Evolutionary conservation across 1,140 invertebrate genomes (phyloP), one percentile per base, ranked within the genome.

Genomic region (Drosophila fuyamai): DNA sequence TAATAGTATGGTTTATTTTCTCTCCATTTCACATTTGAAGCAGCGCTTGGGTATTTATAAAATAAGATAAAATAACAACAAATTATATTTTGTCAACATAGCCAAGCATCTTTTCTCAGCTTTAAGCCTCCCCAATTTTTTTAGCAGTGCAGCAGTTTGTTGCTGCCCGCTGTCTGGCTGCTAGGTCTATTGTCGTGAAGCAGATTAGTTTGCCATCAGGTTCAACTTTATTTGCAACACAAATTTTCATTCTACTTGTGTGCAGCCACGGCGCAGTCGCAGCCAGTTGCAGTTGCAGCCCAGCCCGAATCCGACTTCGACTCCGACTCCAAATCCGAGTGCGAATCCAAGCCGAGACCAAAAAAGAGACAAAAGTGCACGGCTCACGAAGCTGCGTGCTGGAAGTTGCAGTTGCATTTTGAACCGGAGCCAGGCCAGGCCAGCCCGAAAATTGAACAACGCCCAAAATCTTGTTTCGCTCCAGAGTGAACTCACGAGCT

Each of bases 181-280:
- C 61, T 48, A 78, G 74, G 77, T 78, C 81, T 80, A 89, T 88
- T 88, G 83, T 88, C 83, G 83, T 88, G 82, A 88, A 89, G 83
- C 83, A 88, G 83, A 88, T 88, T 88, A 88, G 83, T 88, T 88
- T 88, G 84, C 84, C 83, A 88, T 89, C 80, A 86, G 83, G 83
- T 88, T 88, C 83, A 88, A 88, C 84, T 88, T 88, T 89, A 89
- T 88, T 89, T 89, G 83, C 83, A 88, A 88, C 83, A 88, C 83
- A 88, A 89, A 89, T 88, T 88, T 88, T 88, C 72, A 83, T 88
- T 88, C 83, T 89, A 88, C 63, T 88, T 80, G 79, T 79, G 77
- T 79, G 84, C 80, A 89, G 54, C 71, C 76, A 51, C 63, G 46
- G 60, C 18, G 73, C 48, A 73, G 72, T 32, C 59, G 76, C 36